Base-by-base conservation (phyloP, 2,797 vertebrate species). In the Siniperca scherzeri region DNA sequence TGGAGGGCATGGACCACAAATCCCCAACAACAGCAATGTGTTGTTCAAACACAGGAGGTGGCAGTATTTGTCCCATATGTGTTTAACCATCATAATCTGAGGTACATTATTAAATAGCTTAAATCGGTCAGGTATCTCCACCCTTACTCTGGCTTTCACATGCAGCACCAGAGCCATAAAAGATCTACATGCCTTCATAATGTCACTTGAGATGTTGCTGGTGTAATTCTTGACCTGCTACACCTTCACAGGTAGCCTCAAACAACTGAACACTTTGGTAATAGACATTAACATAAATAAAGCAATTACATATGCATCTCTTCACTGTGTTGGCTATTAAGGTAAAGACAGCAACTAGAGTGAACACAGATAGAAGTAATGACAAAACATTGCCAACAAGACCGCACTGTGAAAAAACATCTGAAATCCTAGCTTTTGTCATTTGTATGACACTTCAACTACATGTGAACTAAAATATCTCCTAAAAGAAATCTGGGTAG, bases 101-200 rank as follows among this genome's bases (percentile, higher is more conserved):
- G 53, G 30, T 56, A 53, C 46, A 80, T 75, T 65, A 55, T 80
- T 68, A 86, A 75, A 48, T 3, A 77, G 38, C 16, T 46, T 3
- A 7, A 33, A 19, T 69, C 76, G 21, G 38, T 59, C 55, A 27
- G 27, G 59, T 38, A 55, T 73, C 71, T 86, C 68, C 74, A 87
- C 88, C 77, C 74, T 57, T n/a, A 22, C 48, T 71, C 30, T 70
- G 81, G 66, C 57, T 74, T 87, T 90, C 56, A 68, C 19, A 65
- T 62, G 74, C 59, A 66, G 74, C 44, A 81, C 70, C 79, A 75
- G 72, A 44, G 74, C 73, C 53, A 56, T 53, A 60, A 65, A 79
- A 33, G 46, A 69, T n/a, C 52, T 19, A 12, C 21, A 44, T 44
- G 44, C 7, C 25, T 60, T 30, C 6, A 66, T 22, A 53, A 16